Conservation (phyloP, 2,888 invertebrate genomes). For the Hyppa rectilinea region DNA sequence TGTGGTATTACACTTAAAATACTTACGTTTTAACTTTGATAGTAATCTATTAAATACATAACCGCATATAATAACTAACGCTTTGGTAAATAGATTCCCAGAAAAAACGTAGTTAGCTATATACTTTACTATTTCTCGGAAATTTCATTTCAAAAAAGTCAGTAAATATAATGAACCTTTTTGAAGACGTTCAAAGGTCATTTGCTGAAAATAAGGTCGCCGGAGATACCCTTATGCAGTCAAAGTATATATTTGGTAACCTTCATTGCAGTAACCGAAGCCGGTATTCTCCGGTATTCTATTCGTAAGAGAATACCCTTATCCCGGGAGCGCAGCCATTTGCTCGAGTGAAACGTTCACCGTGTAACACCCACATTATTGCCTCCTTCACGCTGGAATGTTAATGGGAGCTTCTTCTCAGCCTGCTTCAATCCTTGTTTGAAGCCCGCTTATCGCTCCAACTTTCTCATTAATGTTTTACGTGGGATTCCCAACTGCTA, state of each 20-base stretch:
- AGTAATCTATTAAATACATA: conserved; percentile 3
- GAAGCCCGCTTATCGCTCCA: conserved; percentile 76
- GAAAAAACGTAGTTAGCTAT: neutral
- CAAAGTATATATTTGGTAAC: conserved; percentile 20
- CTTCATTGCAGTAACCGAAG: conserved; percentile 45
- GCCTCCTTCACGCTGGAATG: conserved; percentile 78
- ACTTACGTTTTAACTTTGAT: conserved; percentile 5
- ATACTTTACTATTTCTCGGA: neutral
- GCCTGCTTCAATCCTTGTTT: conserved; percentile 78
- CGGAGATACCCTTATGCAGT: neutral
- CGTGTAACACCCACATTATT: conserved; percentile 83
- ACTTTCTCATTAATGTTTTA: conserved; percentile 81
- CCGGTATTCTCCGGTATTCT: conserved; percentile 31
- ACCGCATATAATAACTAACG: neutral
- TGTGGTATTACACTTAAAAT: neutral
- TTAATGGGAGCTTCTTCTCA: conserved; percentile 79
- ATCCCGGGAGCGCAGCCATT: conserved; percentile 76
- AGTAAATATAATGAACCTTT: too few relatives aligned
- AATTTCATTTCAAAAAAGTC: neutral
- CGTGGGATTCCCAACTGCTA: conserved; percentile 72
- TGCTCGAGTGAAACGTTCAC: conserved; percentile 80
- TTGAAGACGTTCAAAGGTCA: neutral
- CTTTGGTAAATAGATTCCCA: neutral
- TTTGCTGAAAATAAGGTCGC: conserved; percentile 12
- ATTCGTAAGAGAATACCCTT: conserved; percentile 64